These are phyloP conservation scores for Parnassius apollo DNA, from an alignment of 2,888 invertebrate species.

Conservation along the genomic window DNA sequence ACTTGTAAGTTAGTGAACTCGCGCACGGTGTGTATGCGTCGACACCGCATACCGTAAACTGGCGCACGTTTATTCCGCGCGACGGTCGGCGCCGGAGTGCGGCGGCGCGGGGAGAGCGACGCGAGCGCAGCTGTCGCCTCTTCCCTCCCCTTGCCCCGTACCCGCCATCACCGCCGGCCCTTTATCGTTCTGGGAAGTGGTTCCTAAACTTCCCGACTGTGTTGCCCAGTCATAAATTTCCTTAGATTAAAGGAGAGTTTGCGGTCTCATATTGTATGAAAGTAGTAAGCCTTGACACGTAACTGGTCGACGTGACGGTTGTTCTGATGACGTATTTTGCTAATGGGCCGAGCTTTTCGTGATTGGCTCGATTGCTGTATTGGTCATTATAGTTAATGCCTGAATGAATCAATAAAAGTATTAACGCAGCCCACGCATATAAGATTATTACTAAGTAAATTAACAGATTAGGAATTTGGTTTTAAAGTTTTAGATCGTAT, in stretches of 20 bases:
- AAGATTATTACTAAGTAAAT: too few species aligned
- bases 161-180: conserved; percentile 56
- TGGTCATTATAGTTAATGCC: conserved; percentile 28
- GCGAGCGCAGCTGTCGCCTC: conserved; percentile 76
- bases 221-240: conserved; percentile 56
- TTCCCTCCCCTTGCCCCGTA: conserved; percentile 47
- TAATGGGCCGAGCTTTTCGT: conserved; percentile 49
- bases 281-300: conserved; percentile 74
- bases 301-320: conserved; percentile 44
- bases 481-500: too few species aligned
- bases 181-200: conserved; percentile 81
- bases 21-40: conserved; percentile 30
- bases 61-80: conserved; percentile 42
- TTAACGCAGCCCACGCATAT: neutral
- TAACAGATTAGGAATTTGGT: too few species aligned
- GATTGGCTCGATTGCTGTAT: conserved; percentile 37
- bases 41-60: conserved; percentile 32
- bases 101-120: conserved; percentile 62
- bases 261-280: conserved; percentile 39
- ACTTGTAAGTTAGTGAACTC: conserved; percentile 36
- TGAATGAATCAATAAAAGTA: conserved; percentile 24
- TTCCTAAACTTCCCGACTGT: conserved; percentile 78
- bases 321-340: conserved; percentile 47
- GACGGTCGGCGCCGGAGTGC: conserved; percentile 58
- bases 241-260: conserved; percentile 45